These are phyloP conservation scores for Heliconius hermathena DNA, from an alignment of 1,140 invertebrate genomes.

Conservation along the genomic window DNA sequence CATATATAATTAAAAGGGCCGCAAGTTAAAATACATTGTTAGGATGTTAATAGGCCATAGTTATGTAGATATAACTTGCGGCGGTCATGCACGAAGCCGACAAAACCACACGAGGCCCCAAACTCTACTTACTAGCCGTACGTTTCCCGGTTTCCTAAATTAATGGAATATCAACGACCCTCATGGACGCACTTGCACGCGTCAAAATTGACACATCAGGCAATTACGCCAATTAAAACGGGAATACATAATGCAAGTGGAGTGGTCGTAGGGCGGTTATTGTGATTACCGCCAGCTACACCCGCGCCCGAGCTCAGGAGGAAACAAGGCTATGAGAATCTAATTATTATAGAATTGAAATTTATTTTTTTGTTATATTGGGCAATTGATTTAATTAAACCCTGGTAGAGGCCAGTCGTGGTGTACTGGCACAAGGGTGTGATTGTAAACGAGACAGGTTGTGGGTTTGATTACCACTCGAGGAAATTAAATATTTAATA, in stretches of 20 bases:
- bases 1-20: slow-evolving; percentile 28
- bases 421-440: no score
- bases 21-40: slow-evolving; percentile 39
- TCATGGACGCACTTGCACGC: slow-evolving; percentile 35
- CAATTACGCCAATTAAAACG: slow-evolving; percentile 33
- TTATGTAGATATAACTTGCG: slow-evolving; percentile 40
- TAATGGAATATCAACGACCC: slow-evolving; percentile 58
- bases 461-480: no score
- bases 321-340: neutral
- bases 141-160: slow-evolving; percentile 47
- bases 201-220: slow-evolving; percentile 35
- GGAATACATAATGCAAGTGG: slow-evolving; percentile 23
- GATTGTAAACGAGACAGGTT: no score
- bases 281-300: slow-evolving; percentile 13
- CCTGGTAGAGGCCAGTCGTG: no score
- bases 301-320: neutral
- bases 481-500: no score
- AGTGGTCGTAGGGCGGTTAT: slow-evolving; percentile 24
- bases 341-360: neutral
- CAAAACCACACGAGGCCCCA: slow-evolving; percentile 50
- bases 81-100: slow-evolving; percentile 44
- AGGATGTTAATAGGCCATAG: slow-evolving; percentile 40
- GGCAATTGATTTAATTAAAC: no score
- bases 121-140: slow-evolving; percentile 46
- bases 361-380: no score